Evolutionary conservation across 2,888 invertebrate species (phyloP).

Genomic region (Rhingia campestris): DNA sequence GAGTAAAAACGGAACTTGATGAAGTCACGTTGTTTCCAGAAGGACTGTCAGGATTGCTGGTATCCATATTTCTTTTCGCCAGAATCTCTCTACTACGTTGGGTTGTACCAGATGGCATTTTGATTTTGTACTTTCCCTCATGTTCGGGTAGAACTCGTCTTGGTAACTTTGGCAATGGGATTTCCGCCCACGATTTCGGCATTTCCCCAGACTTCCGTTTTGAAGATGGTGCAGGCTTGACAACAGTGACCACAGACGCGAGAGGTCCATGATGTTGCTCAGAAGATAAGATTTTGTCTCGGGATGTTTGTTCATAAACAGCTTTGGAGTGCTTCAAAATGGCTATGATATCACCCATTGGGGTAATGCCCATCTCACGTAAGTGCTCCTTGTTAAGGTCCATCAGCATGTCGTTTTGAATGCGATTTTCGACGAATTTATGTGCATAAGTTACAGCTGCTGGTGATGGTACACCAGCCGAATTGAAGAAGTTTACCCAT

Average conservation of each 20-base stretch:
- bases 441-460: constrained; percentile 92
- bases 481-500: constrained; percentile 94
- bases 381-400: constrained; percentile 94
- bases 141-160: constrained; percentile 83
- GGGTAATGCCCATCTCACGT: constrained; percentile 93
- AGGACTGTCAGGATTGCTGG: constrained; percentile 49
- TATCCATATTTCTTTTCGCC: constrained; percentile 81
- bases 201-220: constrained; percentile 73
- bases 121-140: constrained; percentile 85
- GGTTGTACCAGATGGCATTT: constrained; percentile 84
- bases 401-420: constrained; percentile 92
- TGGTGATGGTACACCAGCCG: constrained; percentile 90
- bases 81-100: constrained; percentile 83
- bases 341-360: constrained; percentile 88
- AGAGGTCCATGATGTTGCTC: constrained; percentile 83
- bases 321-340: constrained; percentile 87
- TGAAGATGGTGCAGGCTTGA: constrained; percentile 74
- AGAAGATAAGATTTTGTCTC: constrained; percentile 84
- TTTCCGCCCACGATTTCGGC: constrained; percentile 41
- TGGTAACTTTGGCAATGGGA: constrained; percentile 78
- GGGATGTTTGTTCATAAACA: constrained; percentile 85
- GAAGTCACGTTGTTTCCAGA: too few species aligned
- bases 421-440: constrained; percentile 93
- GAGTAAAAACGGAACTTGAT: background rate
- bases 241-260: constrained; percentile 82